Evolutionary conservation across 2,113 vertebrate genomes (phyloP).

Genomic region (Limanda limanda): DNA sequence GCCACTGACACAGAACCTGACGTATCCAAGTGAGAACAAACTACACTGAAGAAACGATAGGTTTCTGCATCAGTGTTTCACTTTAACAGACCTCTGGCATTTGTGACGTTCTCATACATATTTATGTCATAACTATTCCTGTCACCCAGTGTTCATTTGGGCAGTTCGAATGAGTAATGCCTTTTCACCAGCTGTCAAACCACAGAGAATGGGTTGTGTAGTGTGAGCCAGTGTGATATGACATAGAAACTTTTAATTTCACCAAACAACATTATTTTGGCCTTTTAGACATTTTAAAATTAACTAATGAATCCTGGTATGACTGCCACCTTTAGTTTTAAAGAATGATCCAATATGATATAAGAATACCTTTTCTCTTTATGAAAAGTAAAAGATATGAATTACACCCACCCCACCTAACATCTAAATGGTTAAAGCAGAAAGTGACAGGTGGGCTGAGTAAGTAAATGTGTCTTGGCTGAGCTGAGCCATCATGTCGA

Average conservation of each 20-base stretch:
- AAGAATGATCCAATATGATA: slow-evolving; percentile 1
- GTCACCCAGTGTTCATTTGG: slow-evolving; percentile 42
- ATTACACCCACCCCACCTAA: slow-evolving; percentile 23
- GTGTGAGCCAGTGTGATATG: slow-evolving; percentile 6
- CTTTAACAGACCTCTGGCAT: slow-evolving; percentile 47
- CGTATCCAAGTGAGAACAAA: slow-evolving; percentile 24
- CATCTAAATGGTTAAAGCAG: slow-evolving; percentile 5
- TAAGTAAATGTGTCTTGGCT: slow-evolving; percentile 1
- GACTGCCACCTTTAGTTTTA: background rate
- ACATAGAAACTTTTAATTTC: slow-evolving; percentile 9
- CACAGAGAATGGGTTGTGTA: slow-evolving; percentile 1
- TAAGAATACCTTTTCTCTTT: slow-evolving; percentile 27
- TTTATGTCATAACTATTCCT: slow-evolving; percentile 56
- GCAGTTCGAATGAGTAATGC: slow-evolving; percentile 57
- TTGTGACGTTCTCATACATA: slow-evolving; percentile 69
- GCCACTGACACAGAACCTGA: background rate
- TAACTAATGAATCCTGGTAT: background rate
- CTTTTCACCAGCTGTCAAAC: slow-evolving; percentile 39
- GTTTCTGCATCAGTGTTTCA: slow-evolving; percentile 21
- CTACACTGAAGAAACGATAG: background rate
- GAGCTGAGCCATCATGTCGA: slow-evolving; percentile 8
- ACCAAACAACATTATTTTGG: background rate
- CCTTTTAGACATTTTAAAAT: background rate
- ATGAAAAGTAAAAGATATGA: slow-evolving; percentile 32
- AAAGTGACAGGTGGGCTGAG: slow-evolving; percentile 12